Evolutionary conservation across 2,888 invertebrate genomes (phyloP).

Genomic region (Psococerastis gibbosa): DNA sequence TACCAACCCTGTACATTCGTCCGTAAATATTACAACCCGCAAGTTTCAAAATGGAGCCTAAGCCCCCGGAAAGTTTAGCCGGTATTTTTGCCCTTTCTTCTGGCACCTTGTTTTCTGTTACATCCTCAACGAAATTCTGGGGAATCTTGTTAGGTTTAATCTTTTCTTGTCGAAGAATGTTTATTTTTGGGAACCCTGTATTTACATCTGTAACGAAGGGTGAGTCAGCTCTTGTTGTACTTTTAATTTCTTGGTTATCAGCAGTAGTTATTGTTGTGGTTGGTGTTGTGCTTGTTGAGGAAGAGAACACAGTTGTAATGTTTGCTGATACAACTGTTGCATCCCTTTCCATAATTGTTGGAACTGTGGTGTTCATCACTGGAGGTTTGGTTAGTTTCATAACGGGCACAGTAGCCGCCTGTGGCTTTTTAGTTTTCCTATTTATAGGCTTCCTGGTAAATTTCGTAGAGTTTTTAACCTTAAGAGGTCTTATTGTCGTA

Average conservation of each 20-base stretch:
- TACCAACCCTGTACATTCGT: slow-evolving; percentile 66
- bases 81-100: slow-evolving; percentile 14
- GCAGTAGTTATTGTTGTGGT: slow-evolving; percentile 16
- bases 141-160: slow-evolving; percentile 4
- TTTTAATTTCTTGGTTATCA: too few relatives aligned
- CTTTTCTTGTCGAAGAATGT: slow-evolving; percentile 11
- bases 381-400: slow-evolving; percentile 6
- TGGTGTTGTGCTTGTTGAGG: slow-evolving; percentile 14
- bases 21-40: slow-evolving; percentile 84
- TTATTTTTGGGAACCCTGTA: slow-evolving; percentile 1
- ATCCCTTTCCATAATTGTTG: slow-evolving; percentile 9
- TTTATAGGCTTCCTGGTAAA: not conserved
- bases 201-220: not conserved
- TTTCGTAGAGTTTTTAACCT: not conserved
- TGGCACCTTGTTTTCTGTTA: slow-evolving; percentile 11
- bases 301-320: slow-evolving; percentile 11
- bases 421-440: slow-evolving; percentile 2
- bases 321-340: not conserved
- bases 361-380: slow-evolving; percentile 1
- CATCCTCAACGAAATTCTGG: not conserved
- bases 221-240: slow-evolving; percentile 12
- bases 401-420: slow-evolving; percentile 6
- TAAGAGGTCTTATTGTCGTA: not conserved
- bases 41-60: slow-evolving; percentile 43
- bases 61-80: slow-evolving; percentile 1